Evolutionary conservation across 2,113 vertebrate genomes (phyloP), one percentile per base, ranked within the genome.

Genomic region (Takifugu bimaculatus): DNA sequence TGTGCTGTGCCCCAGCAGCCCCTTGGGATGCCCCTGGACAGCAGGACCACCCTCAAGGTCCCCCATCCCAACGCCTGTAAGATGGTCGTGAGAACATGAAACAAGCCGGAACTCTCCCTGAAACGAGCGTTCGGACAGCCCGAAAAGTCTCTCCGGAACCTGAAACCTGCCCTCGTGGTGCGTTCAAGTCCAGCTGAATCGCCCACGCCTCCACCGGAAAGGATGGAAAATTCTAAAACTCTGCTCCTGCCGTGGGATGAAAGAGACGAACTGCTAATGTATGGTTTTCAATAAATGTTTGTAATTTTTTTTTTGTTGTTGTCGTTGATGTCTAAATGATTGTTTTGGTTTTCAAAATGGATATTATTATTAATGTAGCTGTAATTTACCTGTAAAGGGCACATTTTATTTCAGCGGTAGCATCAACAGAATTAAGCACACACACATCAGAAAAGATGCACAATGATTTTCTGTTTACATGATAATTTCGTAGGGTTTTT

Each of bases 381-480:
- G 76, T 86, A 77, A 82, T 87, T 88, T 89, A 20, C 77, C 87
- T 88, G 85, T 87, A 81, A 90, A 87, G 90, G 87, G 88, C 90
- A 89, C 88, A 91, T 90, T 88, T 78, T 82, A 87, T 87, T 75
- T 83, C 81, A 85, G 85, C 80, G 87, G 80, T 84, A 85, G 78
- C 84, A 87, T 81, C 74, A 70, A 82, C 80, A 76, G 77, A 70
- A 88, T 86, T 78, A 89, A 90, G 88, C 89, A 90, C 89, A 91
- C 83, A 76, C 83, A 76, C 79, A 2, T 85, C 68, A 14, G 13
- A 77, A 79, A 80, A 48, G 87, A 88, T 89, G 88, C 87, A 89
- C 90, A 91, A 87, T 74, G 78, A 88, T 80, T 81, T 87, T 86
- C 87, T 88, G 89, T 90, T 89, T 90, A 90, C 87, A 89, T 83